Evolutionary conservation across 1,140 invertebrate genomes (phyloP), one percentile per base, ranked within the genome.

Genomic region (Campodea augens): DNA sequence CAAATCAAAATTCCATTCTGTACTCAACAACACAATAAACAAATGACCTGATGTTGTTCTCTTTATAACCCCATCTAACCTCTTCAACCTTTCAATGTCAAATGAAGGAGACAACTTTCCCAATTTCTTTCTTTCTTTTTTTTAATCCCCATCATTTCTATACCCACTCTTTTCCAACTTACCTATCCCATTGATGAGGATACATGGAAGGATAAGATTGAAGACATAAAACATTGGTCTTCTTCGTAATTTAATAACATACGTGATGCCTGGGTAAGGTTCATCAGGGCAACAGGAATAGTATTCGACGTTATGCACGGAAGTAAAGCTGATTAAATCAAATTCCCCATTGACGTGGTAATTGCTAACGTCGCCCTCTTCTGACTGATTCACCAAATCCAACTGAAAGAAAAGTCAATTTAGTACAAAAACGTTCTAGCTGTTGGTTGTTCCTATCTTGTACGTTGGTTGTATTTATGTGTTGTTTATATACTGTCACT

Each of bases 201-300:
- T 73, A 60, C 87, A 91, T 0, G 87, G 87, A 27, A 90, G 69
- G 40, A 90, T 86, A 46, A 90, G 70, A 57, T 90, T 90, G 66
- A 90, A 90, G 7, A 91, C 79, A 60, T 90, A 91, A 60, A 90
- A 91, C 68, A 90, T 73, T 0, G 87, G 86, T 51, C 84, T 64
- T 47, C 86, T 62, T 45, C 78, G 62, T 24, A 89, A 62, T 43
- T 76, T 73, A 51, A 79, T 80, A 52, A 73, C 68, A 60, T 75
- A 83, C 3, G 76, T 75, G 49, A 74, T 70, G 52, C 72, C 71
- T 0, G 72, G 72, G 52, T 75, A 74, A 0, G 74, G 72, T 50
- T 76, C n/a, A n/a, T n/a, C 72, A 0, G 67, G 62, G 53, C 78
- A 81, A 55, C 78, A 81, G 2, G 73, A 74, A 55, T 80, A 81